A percentile compares a stretch with the other conserved stretches of the same genome.
Evolutionary conservation across 2,797 vertebrate genomes (phyloP).

Genomic region (Sus cebifrons): DNA sequence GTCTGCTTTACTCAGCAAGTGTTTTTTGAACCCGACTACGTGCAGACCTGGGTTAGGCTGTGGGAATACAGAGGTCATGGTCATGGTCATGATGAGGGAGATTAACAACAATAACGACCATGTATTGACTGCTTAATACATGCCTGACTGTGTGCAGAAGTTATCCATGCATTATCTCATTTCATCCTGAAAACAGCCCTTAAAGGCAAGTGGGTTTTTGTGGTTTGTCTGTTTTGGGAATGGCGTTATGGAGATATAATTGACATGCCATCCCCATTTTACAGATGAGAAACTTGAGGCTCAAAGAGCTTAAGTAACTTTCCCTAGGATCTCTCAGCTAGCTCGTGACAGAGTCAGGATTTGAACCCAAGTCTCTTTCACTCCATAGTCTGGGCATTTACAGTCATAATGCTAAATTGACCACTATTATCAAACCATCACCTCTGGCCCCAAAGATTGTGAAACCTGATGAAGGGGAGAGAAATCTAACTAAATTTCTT

Average conservation of each 20-base stretch:
- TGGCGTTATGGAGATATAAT: not conserved
- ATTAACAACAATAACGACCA: not conserved
- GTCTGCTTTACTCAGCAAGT: conserved; percentile 42
- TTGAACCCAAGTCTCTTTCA: not conserved
- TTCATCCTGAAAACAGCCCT: not conserved
- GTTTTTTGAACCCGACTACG: conserved; percentile 10
- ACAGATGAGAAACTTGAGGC: not conserved
- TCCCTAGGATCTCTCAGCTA: not conserved
- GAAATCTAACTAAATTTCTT: conserved; percentile 7
- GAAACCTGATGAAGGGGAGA: conserved; percentile 6
- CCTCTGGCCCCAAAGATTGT: not conserved
- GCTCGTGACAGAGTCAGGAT: not conserved
- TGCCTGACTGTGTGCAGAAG: not conserved
- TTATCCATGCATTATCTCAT: not conserved
- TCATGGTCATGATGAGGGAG: not conserved
- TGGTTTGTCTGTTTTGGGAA: not conserved
- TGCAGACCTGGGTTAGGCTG: not conserved
- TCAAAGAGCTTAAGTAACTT: conserved; percentile 40
- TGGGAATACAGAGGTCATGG: not conserved
- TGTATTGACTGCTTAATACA: not conserved
- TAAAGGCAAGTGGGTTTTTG: not conserved
- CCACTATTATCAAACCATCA: not conserved
- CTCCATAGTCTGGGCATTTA: not conserved
- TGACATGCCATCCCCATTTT: not conserved
- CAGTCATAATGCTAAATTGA: not conserved